These are phyloP conservation scores for Neogobius melanostomus DNA, from an alignment of 2,113 vertebrate species.

Conservation along the genomic window DNA sequence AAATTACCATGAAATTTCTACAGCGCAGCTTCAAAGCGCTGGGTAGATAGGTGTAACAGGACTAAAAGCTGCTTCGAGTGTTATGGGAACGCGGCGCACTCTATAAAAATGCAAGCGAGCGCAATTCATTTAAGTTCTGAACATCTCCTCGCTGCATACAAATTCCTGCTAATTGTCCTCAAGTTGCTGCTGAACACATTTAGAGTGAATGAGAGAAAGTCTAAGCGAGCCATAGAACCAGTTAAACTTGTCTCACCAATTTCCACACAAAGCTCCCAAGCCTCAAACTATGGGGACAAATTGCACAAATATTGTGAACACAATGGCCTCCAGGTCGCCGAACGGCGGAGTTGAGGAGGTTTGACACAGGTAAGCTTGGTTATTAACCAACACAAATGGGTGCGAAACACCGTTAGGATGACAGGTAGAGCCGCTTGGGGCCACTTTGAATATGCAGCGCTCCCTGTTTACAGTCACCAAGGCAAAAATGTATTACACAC, in stretches of 20 bases:
- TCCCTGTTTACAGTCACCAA: background rate
- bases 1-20: background rate
- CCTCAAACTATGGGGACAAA: constrained; percentile 33
- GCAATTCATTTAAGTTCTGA: background rate
- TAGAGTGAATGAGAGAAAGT: background rate
- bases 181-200: background rate
- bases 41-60: constrained; percentile 1
- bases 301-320: constrained; percentile 26
- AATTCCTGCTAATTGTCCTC: background rate
- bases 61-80: background rate
- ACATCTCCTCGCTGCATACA: background rate
- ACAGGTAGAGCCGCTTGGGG: background rate
- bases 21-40: constrained; percentile 1
- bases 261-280: background rate
- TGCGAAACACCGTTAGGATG: constrained; percentile 3
- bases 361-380: constrained; percentile 4
- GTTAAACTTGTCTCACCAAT: constrained; percentile 53
- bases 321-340: background rate
- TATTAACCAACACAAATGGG: background rate
- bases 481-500: background rate
- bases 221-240: constrained; percentile 21
- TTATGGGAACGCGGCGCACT: background rate
- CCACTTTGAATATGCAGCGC: background rate
- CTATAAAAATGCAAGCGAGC: constrained; percentile 1
- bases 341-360: background rate